These are phyloP conservation scores for Mesembrinibis cayennensis DNA, from an alignment of 2,113 vertebrate genomes.

Conservation along the genomic window DNA sequence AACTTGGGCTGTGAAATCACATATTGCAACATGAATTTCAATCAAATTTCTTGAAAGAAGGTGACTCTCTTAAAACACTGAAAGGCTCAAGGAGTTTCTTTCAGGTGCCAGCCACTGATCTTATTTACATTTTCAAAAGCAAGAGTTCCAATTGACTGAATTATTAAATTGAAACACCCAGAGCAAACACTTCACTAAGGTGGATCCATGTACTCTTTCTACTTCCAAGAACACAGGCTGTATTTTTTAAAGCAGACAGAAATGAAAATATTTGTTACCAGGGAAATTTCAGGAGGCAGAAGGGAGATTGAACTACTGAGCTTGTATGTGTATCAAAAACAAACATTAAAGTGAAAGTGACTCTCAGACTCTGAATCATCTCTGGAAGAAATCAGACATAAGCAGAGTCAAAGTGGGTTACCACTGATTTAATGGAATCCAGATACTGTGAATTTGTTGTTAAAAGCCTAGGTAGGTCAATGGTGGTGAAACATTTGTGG, in stretches of 20 bases:
- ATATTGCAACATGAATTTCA: neutral
- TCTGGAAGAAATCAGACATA: neutral
- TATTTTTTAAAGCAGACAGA: neutral
- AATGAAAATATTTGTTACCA: neutral
- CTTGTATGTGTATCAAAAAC: neutral
- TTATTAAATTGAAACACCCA: slow-evolving; percentile 12
- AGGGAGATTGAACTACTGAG: neutral
- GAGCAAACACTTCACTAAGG: neutral
- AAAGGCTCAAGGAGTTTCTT: neutral
- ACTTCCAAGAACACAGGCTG: neutral
- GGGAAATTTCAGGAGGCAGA: neutral
- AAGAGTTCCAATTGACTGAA: slow-evolving; percentile 3
- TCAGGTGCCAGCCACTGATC: neutral
- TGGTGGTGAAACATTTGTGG: neutral
- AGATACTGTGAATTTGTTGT: neutral
- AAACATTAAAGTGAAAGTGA: slow-evolving; percentile 15
- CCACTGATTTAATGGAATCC: neutral
- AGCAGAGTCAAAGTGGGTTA: slow-evolving; percentile 14
- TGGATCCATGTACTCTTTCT: neutral
- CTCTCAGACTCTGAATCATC: neutral
- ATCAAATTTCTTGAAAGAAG: slow-evolving; percentile 1
- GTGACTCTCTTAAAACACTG: neutral
- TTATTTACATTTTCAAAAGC: slow-evolving; percentile 34
- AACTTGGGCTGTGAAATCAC: neutral
- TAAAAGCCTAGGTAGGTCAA: slow-evolving; percentile 12